Evolutionary conservation across 2,797 vertebrate genomes (phyloP).

Genomic region (Carduelis carduelis): DNA sequence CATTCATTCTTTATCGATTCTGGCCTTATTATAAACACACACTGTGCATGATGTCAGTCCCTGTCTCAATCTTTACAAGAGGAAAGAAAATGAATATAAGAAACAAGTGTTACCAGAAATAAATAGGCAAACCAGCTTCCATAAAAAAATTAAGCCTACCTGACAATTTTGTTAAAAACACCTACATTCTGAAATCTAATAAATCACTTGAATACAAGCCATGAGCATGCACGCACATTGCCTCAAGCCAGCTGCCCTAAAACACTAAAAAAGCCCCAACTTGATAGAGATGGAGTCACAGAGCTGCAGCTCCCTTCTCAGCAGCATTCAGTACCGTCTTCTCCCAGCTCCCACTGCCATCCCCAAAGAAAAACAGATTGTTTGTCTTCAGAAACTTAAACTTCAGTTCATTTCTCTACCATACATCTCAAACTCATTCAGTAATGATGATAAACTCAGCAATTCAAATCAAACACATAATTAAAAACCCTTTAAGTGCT

Average conservation of each 20-base stretch:
- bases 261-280: not conserved
- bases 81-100: not conserved
- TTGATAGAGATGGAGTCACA: not conserved
- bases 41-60: not conserved
- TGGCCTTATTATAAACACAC: not conserved
- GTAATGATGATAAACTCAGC: conserved; percentile 18
- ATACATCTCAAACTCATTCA: not conserved
- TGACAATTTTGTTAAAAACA: not conserved
- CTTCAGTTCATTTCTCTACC: not conserved
- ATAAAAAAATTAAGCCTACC: not conserved
- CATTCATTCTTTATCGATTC: not conserved
- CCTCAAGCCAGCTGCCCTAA: not conserved
- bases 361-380: not conserved
- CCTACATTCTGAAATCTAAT: not conserved
- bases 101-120: not conserved
- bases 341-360: not conserved
- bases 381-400: not conserved
- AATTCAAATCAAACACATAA: not conserved
- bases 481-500: not conserved
- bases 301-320: not conserved
- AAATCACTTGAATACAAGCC: not conserved
- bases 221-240: rapidly evolving
- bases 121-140: not conserved
- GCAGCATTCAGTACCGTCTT: not conserved
- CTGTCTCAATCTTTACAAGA: not conserved